phyloP scores from a whole-genome alignment of 2,888 invertebrate genomes.

The Hypsopygia costalis region DNA sequence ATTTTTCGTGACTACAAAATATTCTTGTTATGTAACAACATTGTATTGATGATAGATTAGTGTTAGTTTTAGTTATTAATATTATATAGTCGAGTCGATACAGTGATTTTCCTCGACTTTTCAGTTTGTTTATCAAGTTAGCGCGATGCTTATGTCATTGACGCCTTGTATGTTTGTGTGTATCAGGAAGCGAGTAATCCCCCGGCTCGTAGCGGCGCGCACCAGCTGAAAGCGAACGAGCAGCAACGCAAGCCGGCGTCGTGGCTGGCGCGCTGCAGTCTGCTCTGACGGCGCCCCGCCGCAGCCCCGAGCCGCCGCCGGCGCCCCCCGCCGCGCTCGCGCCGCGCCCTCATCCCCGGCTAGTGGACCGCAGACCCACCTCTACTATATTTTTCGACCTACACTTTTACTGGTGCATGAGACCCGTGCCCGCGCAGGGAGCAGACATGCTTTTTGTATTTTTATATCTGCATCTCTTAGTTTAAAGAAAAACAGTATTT shows the following conservation, averaged over 20 bases:
- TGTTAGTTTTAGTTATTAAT: conserved; percentile 4
- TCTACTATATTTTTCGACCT: conserved; percentile 69
- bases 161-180: too few species aligned
- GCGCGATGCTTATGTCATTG: neutral
- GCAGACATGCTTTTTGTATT: conserved; percentile 77
- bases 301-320: conserved; percentile 21
- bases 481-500: conserved; percentile 62
- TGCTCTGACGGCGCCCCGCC: conserved; percentile 87
- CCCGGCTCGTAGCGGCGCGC: conserved; percentile 86
- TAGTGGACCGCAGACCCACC: conserved; percentile 36
- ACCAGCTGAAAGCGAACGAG: conserved; percentile 89
- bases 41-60: neutral
- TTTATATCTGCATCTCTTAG: conserved; percentile 65
- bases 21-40: neutral
- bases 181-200: conserved; percentile 96
- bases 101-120: neutral
- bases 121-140: neutral
- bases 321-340: conserved; percentile 23
- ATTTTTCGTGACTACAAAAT: neutral
- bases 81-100: neutral
- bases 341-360: conserved; percentile 20
- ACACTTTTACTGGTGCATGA: conserved; percentile 58
- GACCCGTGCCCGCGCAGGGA: conserved; percentile 46
- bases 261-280: conserved; percentile 92
- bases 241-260: conserved; percentile 90